Evolutionary conservation across 2,888 invertebrate genomes (phyloP).

Genomic region (Ommatoiulus sabulosus): DNA sequence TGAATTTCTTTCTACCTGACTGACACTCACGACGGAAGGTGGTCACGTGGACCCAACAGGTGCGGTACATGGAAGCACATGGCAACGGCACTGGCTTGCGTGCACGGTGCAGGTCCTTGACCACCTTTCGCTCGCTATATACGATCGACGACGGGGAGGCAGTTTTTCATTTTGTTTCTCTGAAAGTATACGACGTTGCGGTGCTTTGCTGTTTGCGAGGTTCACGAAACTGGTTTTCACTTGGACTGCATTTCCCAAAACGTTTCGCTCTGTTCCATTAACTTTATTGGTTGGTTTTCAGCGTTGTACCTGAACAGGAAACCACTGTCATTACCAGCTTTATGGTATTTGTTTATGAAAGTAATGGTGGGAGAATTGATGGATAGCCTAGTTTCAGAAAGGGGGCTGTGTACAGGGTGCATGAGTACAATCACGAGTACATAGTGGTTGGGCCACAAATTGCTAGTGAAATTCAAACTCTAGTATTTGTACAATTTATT

Average conservation of each 20-base stretch:
- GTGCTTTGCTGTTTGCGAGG: neutral
- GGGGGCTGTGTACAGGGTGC: neutral
- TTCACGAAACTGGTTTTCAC: slow-evolving; percentile 16
- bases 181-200: neutral
- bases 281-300: slow-evolving; percentile 6
- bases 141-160: slow-evolving; percentile 11
- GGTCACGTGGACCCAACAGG: slow-evolving; percentile 34
- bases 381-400: slow-evolving; percentile 20
- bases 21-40: slow-evolving; percentile 39
- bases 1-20: slow-evolving; percentile 6
- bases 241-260: neutral
- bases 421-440: neutral
- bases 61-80: neutral
- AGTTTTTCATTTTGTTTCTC: neutral
- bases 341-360: slow-evolving; percentile 44
- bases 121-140: neutral
- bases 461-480: too few species aligned
- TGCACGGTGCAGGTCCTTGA: neutral
- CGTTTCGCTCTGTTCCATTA: slow-evolving; percentile 25
- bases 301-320: slow-evolving; percentile 16
- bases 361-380: slow-evolving; percentile 9
- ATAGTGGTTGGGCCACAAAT: too few species aligned
- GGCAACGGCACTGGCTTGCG: neutral
- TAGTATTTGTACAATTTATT: too few species aligned
- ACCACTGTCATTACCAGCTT: neutral